phyloP scores from a whole-genome alignment of 2,888 invertebrate species.

The Tipula lateralis region DNA sequence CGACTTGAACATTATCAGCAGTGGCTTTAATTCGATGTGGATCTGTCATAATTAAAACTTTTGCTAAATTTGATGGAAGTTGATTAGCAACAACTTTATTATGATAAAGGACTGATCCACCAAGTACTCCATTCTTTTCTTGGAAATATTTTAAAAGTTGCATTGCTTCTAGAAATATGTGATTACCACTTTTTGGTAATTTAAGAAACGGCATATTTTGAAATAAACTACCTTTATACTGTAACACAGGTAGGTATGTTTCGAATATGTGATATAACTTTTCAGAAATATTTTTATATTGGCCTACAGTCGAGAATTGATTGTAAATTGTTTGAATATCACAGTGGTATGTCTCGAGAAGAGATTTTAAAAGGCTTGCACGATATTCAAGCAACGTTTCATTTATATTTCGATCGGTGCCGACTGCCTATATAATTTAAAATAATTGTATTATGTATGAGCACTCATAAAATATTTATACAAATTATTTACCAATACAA shows the following conservation, averaged over 20 bases:
- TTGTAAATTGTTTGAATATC: conserved; percentile 69
- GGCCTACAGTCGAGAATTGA: conserved; percentile 49
- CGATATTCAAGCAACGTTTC: conserved; percentile 77
- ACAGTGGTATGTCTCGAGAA: conserved; percentile 79
- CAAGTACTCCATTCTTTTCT: conserved; percentile 70
- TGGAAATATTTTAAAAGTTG: conserved; percentile 81
- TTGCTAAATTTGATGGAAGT: conserved; percentile 67
- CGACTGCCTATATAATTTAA: conserved; percentile 63
- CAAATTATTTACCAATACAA: conserved; percentile 65
- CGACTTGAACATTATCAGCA: conserved; percentile 61
- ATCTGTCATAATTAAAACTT: conserved; percentile 74
- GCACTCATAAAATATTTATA: background rate
- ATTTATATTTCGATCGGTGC: conserved; percentile 79
- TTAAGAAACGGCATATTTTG: conserved; percentile 75
- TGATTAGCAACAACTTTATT: conserved; percentile 83
- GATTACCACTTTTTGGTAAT: conserved; percentile 82
- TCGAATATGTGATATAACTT: conserved; percentile 82
- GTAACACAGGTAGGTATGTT: conserved; percentile 80
- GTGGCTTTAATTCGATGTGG: conserved; percentile 79
- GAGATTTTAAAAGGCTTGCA: conserved; percentile 67
- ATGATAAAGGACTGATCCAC: conserved; percentile 80
- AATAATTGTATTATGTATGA: conserved; percentile 31
- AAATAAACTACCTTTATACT: conserved; percentile 78
- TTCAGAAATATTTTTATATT: conserved; percentile 57
- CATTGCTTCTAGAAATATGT: conserved; percentile 80